Evolutionary conservation across 2,888 invertebrate genomes (phyloP), one percentile per base, ranked within the genome.

Genomic region (Metalampra italica): DNA sequence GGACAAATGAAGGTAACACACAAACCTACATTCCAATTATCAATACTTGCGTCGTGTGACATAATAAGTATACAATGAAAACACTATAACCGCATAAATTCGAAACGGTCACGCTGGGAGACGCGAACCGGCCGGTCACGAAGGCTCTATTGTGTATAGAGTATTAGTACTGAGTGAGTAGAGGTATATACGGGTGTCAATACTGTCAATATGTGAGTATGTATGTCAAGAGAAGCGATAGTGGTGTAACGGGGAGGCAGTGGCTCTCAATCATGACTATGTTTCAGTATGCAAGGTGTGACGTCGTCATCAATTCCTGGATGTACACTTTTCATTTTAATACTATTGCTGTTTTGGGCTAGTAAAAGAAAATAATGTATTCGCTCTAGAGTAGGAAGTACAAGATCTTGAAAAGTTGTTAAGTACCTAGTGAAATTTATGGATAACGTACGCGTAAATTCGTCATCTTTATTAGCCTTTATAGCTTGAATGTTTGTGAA

Each of bases 201-300:
- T 22, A 22, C 22, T 22, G 22, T 22, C 30, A 11, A 15, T 43
- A 32, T 44, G 30, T 44, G 7, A 51, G 55, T 58, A 53, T 58
- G 53, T 56, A 54, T 54, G 58, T 54, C 54, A 54, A 54, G 58
- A 51, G 50, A 51, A 51, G 46, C 50, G 52, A 55, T 55, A 53
- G 43, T 47, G 37, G 38, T 51, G 58, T 58, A 56, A 58, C 46
- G 47, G 13, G 47, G 13, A 39, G 43, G 47, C 46, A 32, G 45
- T 9, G 40, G 46, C 37, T 47, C 47, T 50, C 45, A 47, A 51
- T 32, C 22, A 22, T 22, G 3, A 22, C 22, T 22, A 3, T 34
- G 34, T 34, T 11, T 3, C 29, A n/a, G 11, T 30, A 30, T 8
- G 5, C 38, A 12, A n/a, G 4, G n/a, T 14, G 14, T 39, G 9